A percentile compares a stretch with the other conserved stretches of the same genome.
These are phyloP conservation scores for Melanocharis versteri DNA, from an alignment of 2,113 vertebrate species.

Conservation along the genomic window DNA sequence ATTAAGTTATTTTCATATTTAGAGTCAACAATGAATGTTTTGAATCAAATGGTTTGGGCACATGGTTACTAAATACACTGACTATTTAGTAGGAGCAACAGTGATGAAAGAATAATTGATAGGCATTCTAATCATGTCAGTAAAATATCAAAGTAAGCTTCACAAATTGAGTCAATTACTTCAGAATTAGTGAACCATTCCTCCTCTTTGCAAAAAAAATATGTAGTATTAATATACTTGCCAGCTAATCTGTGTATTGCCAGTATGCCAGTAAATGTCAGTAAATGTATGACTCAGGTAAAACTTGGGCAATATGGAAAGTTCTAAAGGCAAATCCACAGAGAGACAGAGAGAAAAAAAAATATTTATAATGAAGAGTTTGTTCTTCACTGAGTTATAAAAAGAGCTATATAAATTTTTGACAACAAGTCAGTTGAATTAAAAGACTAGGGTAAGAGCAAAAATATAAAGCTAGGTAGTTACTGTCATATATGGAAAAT, in stretches of 20 bases:
- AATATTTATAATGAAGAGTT: background rate
- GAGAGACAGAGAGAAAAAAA: background rate
- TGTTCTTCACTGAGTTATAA: background rate
- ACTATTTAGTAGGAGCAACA: background rate
- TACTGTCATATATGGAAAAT: background rate
- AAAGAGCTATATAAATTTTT: background rate
- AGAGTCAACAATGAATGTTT: background rate
- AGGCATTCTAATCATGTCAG: background rate
- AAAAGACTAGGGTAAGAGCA: background rate
- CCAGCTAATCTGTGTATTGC: background rate
- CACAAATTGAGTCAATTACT: background rate
- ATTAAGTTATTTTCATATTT: background rate
- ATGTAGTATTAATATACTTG: background rate
- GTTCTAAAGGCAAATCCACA: background rate
- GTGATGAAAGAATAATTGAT: background rate
- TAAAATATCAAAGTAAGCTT: background rate
- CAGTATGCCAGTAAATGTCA: background rate
- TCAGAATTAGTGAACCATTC: background rate
- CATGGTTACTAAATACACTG: background rate
- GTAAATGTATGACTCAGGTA: background rate
- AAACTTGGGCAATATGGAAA: background rate
- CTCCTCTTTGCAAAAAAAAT: background rate
- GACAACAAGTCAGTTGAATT: background rate
- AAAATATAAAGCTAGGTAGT: background rate
- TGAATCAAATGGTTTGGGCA: background rate